These are phyloP conservation scores for Eupithecia exiguata DNA, from an alignment of 2,888 invertebrate species.

Conservation along the genomic window DNA sequence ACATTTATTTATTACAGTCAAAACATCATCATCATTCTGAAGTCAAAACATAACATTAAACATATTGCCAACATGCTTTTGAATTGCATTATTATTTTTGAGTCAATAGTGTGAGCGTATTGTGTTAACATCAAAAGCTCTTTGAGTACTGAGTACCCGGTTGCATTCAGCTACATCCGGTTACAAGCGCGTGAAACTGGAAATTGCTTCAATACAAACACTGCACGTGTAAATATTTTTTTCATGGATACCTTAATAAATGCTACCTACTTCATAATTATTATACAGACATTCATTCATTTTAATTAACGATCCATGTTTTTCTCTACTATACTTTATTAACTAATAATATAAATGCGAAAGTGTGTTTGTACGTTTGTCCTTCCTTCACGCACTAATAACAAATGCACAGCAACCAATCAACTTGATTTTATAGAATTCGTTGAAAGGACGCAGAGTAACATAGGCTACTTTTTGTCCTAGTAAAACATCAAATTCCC, in stretches of 20 bases:
- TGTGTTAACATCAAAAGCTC: slow-evolving; percentile 24
- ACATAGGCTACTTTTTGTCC: too few species aligned
- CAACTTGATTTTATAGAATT: too few species aligned
- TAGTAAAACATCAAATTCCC: too few species aligned
- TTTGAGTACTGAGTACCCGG: slow-evolving; percentile 15
- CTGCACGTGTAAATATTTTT: slow-evolving; percentile 48
- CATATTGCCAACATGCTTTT: background rate
- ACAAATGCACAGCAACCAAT: too few species aligned
- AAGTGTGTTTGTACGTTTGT: too few species aligned
- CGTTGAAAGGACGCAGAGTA: too few species aligned
- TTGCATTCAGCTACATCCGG: slow-evolving; percentile 17
- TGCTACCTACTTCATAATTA: slow-evolving; percentile 31
- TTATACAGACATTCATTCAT: background rate
- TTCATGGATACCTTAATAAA: slow-evolving; percentile 36
- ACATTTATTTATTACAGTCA: too few species aligned
- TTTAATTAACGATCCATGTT: background rate
- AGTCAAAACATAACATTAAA: background rate
- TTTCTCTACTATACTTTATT: background rate
- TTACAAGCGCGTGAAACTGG: slow-evolving; percentile 19
- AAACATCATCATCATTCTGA: too few species aligned
- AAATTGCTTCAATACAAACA: slow-evolving; percentile 33
- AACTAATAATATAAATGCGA: too few species aligned
- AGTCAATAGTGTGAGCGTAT: slow-evolving; percentile 17
- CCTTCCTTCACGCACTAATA: too few species aligned
- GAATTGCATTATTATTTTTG: background rate